A percentile compares a stretch with the other conserved stretches of the same genome.
These are phyloP conservation scores for Nipponacmea schrenckii DNA, from an alignment of 2,888 invertebrate genomes.

Conservation along the genomic window DNA sequence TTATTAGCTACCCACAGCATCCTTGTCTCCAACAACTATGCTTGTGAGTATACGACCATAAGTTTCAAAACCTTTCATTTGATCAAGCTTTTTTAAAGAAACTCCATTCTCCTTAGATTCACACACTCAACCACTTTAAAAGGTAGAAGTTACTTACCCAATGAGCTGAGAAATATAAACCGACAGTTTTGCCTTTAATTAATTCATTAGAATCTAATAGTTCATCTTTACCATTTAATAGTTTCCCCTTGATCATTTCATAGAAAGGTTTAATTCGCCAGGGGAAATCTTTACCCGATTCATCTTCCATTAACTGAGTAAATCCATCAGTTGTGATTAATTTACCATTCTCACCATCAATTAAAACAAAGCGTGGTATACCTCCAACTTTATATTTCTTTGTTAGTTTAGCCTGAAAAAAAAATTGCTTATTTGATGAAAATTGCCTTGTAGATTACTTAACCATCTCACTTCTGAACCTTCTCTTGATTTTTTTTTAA, in stretches of 20 bases:
- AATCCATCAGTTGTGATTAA: conserved; percentile 76
- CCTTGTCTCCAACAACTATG: too few species aligned
- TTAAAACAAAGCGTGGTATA: conserved; percentile 80
- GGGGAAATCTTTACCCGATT: conserved; percentile 77
- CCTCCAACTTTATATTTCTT: conserved; percentile 83
- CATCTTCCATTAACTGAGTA: conserved; percentile 78
- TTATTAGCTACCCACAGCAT: too few species aligned
- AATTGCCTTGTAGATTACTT: not conserved
- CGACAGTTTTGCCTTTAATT: conserved; percentile 74
- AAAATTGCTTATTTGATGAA: not conserved
- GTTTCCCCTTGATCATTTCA: conserved; percentile 56
- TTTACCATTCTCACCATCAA: conserved; percentile 76
- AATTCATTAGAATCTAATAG: conserved; percentile 60
- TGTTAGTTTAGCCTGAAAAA: conserved; percentile 77
- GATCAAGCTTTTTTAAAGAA: too few species aligned
- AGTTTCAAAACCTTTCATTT: too few species aligned
- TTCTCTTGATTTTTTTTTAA: too few species aligned
- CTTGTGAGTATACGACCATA: too few species aligned
- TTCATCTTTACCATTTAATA: conserved; percentile 36
- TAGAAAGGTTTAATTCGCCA: conserved; percentile 80
- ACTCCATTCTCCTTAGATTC: too few species aligned
- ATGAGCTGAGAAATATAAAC: conserved; percentile 88
- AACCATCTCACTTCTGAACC: too few species aligned
- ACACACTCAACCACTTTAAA: too few species aligned
- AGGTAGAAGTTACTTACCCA: conserved; percentile 76